phyloP scores from a whole-genome alignment of 2,113 vertebrate genomes.

The Ictalurus punctatus region DNA sequence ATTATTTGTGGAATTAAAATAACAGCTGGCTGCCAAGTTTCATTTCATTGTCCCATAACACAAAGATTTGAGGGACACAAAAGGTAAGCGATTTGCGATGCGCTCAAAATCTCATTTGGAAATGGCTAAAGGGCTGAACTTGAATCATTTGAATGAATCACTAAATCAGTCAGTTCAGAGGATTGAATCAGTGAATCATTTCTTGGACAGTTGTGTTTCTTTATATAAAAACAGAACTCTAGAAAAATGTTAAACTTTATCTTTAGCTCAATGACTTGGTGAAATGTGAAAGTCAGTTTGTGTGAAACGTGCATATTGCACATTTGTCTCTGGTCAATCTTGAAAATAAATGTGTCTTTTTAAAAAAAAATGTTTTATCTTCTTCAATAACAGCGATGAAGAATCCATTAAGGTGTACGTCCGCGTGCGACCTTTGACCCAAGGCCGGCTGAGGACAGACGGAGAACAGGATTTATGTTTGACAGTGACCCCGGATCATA shows the following conservation, averaged over 20 bases:
- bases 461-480: conserved; percentile 84
- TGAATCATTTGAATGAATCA: no score
- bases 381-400: conserved; percentile 74
- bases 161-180: background rate
- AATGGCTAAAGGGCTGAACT: no score
- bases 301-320: background rate
- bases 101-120: no score
- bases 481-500: conserved; percentile 80
- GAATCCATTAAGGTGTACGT: conserved; percentile 93
- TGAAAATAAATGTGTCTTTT: background rate
- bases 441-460: conserved; percentile 69
- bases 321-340: background rate
- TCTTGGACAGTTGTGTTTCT: background rate
- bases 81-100: no score
- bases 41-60: no score
- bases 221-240: background rate
- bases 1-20: no score
- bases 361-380: background rate
- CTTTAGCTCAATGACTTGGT: background rate
- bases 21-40: no score
- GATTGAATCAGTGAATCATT: background rate
- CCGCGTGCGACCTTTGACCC: conserved; percentile 83
- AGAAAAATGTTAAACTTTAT: background rate
- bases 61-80: no score
- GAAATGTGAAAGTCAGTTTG: background rate